Base-by-base conservation (phyloP, 1,140 invertebrate genomes). In the Amphibalanus amphitrite region DNA sequence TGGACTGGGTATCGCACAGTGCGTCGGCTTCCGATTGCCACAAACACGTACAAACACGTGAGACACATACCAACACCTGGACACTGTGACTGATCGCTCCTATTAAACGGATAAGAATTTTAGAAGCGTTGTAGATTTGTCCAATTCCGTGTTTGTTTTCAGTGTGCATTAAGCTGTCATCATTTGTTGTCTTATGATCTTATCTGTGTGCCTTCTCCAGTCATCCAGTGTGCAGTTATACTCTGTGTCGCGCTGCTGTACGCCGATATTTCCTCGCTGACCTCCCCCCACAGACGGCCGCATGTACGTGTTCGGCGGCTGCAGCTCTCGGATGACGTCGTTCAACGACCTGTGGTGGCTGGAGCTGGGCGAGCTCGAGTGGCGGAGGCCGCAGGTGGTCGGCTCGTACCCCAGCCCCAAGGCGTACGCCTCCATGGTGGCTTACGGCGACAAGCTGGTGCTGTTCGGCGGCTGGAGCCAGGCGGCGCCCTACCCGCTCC, bases 331-430 rank as follows among this genome's bases (percentile, higher is more conserved):
- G 59, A 89, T 89, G 76, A 97, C 95, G 28, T 93, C 95, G 17
- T 98, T 97, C 77, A 98, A 98, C 84, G 95, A 98, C 83, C 83
- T 98, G 15, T 98, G 95, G 95, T 85, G 86, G 75, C 87, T 97
- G 79, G 91, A 98, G 83, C 84, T 97, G 67, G 74, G 73, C 25
- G 71, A 33, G 29, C 69, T 73, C 40, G 73, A 73, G 67, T 74
- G 74, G 74, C 82, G 87, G 10, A 83, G 91, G 76, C 88, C 90
- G 0, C 79, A 90, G 20, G 88, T 90, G 0, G 87, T 87, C 80
- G 94, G 94, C 29, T 90, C 87, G 59, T 97, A 97, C 83, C 96
- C 96, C 33, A 92, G 92, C 10, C 95, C 96, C 6, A 98, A 97
- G 83, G 94, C 95, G 70, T 94, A 92, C 80, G 91, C 93, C 59